phyloP scores from a whole-genome alignment of 1,140 invertebrate species.

The Brachionus calyciflorus region DNA sequence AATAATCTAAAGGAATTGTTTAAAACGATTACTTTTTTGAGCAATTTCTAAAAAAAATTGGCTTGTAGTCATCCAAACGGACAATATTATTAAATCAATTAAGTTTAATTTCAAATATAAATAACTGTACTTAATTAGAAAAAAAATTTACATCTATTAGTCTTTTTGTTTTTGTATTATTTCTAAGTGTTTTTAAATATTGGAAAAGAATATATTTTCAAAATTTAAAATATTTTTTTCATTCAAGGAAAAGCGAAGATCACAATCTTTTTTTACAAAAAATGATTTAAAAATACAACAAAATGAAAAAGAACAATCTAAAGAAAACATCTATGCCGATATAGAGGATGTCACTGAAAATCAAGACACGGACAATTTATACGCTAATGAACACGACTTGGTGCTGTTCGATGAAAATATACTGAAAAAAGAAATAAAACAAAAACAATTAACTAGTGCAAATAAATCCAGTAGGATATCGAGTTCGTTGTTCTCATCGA shows the following conservation, averaged over 20 bases:
- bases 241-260: constrained; percentile 33
- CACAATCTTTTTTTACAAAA: constrained; percentile 8
- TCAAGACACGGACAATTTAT: background rate
- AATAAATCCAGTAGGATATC: constrained; percentile 10
- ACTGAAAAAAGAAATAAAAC: constrained; percentile 24
- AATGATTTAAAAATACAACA: background rate
- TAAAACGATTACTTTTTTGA: no score
- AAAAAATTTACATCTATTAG: no score
- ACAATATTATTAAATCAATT: no score
- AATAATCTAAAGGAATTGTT: no score
- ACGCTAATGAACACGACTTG: background rate
- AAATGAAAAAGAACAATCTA: background rate
- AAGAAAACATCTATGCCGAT: constrained; percentile 30
- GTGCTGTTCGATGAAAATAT: constrained; percentile 29
- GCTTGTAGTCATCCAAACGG: no score
- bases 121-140: no score
- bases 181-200: no score
- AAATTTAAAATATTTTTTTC: background rate
- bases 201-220: no score
- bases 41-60: no score
- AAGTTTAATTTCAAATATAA: no score
- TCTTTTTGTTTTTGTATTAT: no score
- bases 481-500: background rate
- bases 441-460: constrained; percentile 7
- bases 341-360: background rate